These are phyloP conservation scores for Rhinichthys osculus DNA, from an alignment of 2,797 vertebrate genomes.

Conservation along the genomic window DNA sequence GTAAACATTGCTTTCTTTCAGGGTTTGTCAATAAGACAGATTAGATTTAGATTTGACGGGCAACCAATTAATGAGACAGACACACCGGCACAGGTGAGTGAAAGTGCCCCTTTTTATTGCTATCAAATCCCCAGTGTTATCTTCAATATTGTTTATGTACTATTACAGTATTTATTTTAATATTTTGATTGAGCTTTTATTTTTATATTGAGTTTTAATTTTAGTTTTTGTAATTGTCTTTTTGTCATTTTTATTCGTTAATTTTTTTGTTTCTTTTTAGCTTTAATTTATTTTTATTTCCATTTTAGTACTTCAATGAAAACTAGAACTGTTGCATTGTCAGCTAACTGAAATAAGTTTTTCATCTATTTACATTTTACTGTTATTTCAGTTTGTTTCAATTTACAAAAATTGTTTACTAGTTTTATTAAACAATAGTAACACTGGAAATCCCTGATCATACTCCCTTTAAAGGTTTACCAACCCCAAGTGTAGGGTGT, in stretches of 20 bases:
- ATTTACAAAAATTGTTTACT: no score
- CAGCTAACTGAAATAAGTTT: not conserved
- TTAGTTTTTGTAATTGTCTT: not conserved
- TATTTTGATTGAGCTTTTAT: not conserved
- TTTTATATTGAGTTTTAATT: not conserved
- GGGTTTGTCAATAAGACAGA: constrained; percentile 95
- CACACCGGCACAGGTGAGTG: constrained; percentile 92
- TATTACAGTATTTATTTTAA: not conserved
- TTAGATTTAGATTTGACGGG: constrained; percentile 96
- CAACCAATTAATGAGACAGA: constrained; percentile 93
- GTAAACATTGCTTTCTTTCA: constrained; percentile 60
- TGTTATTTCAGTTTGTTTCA: not conserved
- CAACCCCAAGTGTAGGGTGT: not conserved
- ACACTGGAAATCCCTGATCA: not conserved
- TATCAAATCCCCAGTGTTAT: not conserved
- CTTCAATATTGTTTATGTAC: not conserved
- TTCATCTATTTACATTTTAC: not conserved
- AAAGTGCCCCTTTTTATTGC: not conserved
- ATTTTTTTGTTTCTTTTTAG: not conserved
- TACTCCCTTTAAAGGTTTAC: not conserved
- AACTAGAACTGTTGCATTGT: not conserved
- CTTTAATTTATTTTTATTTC: not conserved
- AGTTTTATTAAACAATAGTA: not conserved
- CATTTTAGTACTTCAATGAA: no score
- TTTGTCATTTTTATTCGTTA: no score